Evolutionary conservation across 2,797 vertebrate species (phyloP).

Genomic region (Spinibarbus caldwelli): DNA sequence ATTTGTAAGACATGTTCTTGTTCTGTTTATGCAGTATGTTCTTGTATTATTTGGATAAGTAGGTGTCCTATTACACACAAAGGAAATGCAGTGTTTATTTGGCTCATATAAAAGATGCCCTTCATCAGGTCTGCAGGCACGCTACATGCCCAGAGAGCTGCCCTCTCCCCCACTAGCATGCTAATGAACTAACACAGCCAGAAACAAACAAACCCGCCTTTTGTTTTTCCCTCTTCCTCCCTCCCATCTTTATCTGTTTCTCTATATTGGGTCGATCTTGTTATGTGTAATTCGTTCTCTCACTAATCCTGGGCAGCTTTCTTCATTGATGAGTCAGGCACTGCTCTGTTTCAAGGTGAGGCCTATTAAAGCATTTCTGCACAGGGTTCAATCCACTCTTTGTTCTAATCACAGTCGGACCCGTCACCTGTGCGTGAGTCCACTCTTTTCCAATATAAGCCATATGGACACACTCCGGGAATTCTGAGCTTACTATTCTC

Average conservation of each 20-base stretch:
- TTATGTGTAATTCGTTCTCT: conserved; percentile 27
- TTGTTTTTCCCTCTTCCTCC: conserved; percentile 33
- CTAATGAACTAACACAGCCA: conserved; percentile 61
- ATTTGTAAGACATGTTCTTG: background rate
- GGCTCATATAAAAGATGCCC: conserved; percentile 48
- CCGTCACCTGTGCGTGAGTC: conserved; percentile 22
- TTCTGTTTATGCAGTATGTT: background rate
- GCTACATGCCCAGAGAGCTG: conserved; percentile 44
- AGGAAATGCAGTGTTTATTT: conserved; percentile 32
- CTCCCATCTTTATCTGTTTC: conserved; percentile 18
- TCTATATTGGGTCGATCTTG: conserved; percentile 18
- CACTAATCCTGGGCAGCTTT: conserved; percentile 29
- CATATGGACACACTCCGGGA: conserved; percentile 48
- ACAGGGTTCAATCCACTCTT: background rate
- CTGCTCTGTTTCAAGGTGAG: conserved; percentile 30
- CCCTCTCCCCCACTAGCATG: conserved; percentile 51
- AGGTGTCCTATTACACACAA: background rate
- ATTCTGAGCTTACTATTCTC: conserved; percentile 31
- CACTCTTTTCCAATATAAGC: conserved; percentile 37
- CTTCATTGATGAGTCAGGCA: conserved; percentile 23
- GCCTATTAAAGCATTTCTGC: conserved; percentile 40
- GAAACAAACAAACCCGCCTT: conserved; percentile 29
- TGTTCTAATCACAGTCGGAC: conserved; percentile 41
- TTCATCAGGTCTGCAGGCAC: conserved; percentile 50
- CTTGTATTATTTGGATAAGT: background rate